These are phyloP conservation scores for Pachypanchax playfairii DNA, from an alignment of 2,113 vertebrate species.

Conservation along the genomic window DNA sequence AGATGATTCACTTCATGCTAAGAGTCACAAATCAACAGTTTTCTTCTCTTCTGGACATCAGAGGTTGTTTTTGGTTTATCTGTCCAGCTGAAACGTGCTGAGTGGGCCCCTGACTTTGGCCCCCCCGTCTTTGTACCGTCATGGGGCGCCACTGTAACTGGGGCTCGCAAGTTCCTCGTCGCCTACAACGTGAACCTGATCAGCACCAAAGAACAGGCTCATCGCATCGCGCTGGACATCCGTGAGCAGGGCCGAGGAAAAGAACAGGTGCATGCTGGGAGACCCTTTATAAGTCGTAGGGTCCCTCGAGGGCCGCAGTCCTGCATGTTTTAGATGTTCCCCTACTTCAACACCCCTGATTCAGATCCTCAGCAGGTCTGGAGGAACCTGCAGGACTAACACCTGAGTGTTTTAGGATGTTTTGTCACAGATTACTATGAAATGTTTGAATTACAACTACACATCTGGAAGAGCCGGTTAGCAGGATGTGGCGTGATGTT, in stretches of 20 bases:
- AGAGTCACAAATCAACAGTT: neutral
- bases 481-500: too few species aligned
- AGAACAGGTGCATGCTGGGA: slow-evolving; percentile 79
- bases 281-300: too few species aligned
- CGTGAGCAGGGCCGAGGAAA: slow-evolving; percentile 89
- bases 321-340: too few species aligned
- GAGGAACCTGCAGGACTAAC: too few species aligned
- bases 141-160: slow-evolving; percentile 93
- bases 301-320: too few species aligned
- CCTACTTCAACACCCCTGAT: too few species aligned
- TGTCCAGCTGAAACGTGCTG: slow-evolving; percentile 79
- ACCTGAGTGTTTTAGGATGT: too few species aligned
- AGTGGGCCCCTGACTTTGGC: slow-evolving; percentile 92
- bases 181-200: slow-evolving; percentile 94
- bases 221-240: slow-evolving; percentile 91
- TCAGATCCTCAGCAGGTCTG: too few species aligned
- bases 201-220: slow-evolving; percentile 93
- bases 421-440: too few species aligned
- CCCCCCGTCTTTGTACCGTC: slow-evolving; percentile 84
- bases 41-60: too few species aligned
- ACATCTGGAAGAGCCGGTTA: too few species aligned
- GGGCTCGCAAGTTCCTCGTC: slow-evolving; percentile 91
- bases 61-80: neutral
- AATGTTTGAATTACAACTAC: too few species aligned
- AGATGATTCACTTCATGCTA: neutral